phyloP scores from a whole-genome alignment of 2,113 vertebrate genomes.

The Cepphus grylle region DNA sequence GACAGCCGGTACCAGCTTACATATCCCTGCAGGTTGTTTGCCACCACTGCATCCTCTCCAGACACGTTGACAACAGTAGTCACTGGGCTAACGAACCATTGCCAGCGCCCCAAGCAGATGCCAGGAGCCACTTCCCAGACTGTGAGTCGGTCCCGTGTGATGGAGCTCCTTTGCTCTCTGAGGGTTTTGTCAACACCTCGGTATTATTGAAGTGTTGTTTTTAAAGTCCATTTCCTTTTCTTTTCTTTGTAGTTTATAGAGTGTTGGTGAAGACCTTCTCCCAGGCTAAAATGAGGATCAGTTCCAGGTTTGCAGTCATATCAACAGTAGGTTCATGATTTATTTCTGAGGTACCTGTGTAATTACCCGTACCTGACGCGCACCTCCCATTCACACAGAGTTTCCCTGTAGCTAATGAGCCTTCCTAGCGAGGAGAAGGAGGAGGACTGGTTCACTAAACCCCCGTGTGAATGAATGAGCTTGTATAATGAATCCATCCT shows the following conservation, averaged over 20 bases:
- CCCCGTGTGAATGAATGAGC: not conserved
- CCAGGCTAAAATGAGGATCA: slow-evolving; percentile 12
- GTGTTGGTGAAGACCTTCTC: slow-evolving; percentile 45
- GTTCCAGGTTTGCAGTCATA: slow-evolving; percentile 33
- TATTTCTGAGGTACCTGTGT: not conserved
- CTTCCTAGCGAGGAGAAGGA: not conserved
- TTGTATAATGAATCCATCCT: not conserved
- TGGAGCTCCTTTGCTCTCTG: not conserved
- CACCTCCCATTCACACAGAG: not conserved
- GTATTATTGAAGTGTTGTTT: slow-evolving; percentile 34
- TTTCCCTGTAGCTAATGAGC: slow-evolving; percentile 17
- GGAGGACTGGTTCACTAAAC: not conserved
- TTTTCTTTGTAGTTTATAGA: slow-evolving; percentile 52
- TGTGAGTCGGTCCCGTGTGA: not conserved
- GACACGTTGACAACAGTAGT: not conserved
- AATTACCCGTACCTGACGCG: not conserved
- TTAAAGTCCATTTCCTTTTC: slow-evolving; percentile 51
- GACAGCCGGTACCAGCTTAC: not conserved
- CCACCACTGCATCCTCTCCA: not conserved
- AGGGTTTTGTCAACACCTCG: slow-evolving; percentile 38
- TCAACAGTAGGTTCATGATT: slow-evolving; percentile 12
- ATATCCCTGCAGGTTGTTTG: not conserved
- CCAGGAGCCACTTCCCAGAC: not conserved
- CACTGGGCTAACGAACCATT: not conserved
- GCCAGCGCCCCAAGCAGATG: not conserved